Evolutionary conservation across 2,797 vertebrate genomes (phyloP).

Genomic region (Octomys mimax): DNA sequence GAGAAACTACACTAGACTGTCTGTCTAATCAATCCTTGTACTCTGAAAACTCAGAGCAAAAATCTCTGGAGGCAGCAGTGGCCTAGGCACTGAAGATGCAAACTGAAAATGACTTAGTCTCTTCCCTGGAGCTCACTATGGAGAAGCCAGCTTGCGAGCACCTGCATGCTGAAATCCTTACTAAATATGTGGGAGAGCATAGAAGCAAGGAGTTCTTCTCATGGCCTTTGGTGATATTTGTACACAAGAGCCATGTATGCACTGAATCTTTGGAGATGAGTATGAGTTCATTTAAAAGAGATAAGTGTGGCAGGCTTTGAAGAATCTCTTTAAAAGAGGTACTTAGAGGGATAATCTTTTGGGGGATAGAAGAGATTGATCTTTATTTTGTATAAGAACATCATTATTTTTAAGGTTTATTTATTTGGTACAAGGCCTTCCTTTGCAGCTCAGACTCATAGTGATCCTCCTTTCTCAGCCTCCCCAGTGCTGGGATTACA

Average conservation of each 20-base stretch:
- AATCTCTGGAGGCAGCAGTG: background rate
- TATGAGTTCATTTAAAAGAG: background rate
- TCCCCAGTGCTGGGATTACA: too few species aligned
- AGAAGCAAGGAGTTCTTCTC: background rate
- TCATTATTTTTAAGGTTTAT: background rate
- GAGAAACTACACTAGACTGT: conserved; percentile 46
- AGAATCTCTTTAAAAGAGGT: background rate
- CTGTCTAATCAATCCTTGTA: conserved; percentile 1
- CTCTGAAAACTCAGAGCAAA: conserved; percentile 30
- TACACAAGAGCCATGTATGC: background rate
- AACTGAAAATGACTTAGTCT: background rate
- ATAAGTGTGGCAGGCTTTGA: background rate
- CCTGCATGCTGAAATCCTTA: background rate
- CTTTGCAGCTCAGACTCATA: too few species aligned
- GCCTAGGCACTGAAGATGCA: background rate
- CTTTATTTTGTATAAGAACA: background rate
- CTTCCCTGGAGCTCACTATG: background rate
- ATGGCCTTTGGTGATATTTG: background rate
- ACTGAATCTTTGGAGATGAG: background rate
- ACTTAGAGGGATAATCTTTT: background rate
- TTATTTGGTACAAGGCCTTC: background rate
- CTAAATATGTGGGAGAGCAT: background rate
- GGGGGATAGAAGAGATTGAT: background rate
- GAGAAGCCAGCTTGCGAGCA: background rate
- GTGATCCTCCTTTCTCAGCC: too few species aligned